Evolutionary conservation across 2,888 invertebrate species (phyloP).

Genomic region (Dendrolimus houi): DNA sequence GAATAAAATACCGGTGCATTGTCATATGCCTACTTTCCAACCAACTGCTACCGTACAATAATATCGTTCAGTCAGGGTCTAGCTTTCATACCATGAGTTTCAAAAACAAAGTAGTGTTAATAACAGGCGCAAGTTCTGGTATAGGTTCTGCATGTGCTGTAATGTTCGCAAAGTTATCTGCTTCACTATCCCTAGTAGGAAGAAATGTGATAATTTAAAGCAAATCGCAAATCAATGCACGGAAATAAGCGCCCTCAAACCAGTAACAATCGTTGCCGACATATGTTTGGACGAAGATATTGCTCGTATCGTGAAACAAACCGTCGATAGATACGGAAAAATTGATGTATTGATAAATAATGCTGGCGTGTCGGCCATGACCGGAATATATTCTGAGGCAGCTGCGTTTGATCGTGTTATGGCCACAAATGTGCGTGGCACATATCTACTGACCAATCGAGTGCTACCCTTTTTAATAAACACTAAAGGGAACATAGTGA

Average conservation of each 20-base stretch:
- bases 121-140: slow-evolving; percentile 59
- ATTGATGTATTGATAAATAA: slow-evolving; percentile 54
- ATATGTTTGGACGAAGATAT: slow-evolving; percentile 40
- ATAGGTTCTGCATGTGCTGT: slow-evolving; percentile 53
- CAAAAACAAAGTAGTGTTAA: slow-evolving; percentile 47
- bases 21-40: slow-evolving; percentile 5
- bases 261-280: slow-evolving; percentile 43
- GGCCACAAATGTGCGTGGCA: slow-evolving; percentile 47
- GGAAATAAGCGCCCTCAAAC: slow-evolving; percentile 29
- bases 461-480: slow-evolving; percentile 36
- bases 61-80: not conserved
- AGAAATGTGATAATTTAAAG: slow-evolving; percentile 42
- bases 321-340: slow-evolving; percentile 33
- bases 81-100: slow-evolving; percentile 36
- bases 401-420: slow-evolving; percentile 40
- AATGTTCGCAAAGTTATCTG: slow-evolving; percentile 41
- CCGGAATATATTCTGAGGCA: slow-evolving; percentile 26
- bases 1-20: slow-evolving; percentile 19
- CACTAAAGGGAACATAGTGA: slow-evolving; percentile 49
- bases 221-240: slow-evolving; percentile 39
- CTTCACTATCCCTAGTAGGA: slow-evolving; percentile 41
- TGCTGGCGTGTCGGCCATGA: slow-evolving; percentile 38
- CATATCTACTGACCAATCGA: slow-evolving; percentile 39
- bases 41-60: not conserved
- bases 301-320: slow-evolving; percentile 36